Conservation (phyloP, 2,888 invertebrate species). For the Tenthredo livida region DNA sequence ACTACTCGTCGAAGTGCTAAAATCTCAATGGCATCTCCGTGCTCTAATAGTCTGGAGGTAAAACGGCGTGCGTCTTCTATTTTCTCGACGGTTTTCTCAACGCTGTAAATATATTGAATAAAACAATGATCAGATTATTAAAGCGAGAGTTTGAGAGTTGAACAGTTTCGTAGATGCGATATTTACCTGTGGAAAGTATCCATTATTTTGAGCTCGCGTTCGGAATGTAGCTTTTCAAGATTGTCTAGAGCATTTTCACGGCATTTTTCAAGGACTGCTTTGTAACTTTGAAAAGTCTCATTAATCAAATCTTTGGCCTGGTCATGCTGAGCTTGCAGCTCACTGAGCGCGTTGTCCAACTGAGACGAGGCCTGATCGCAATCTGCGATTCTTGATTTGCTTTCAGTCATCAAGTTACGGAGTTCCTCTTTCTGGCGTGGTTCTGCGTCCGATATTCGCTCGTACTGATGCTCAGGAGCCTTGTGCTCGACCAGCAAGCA, state of each 20-base stretch:
- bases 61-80: conserved; percentile 94
- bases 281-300: conserved; percentile 89
- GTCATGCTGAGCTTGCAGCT: conserved; percentile 92
- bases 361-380: conserved; percentile 88
- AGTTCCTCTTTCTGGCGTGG: conserved; percentile 89
- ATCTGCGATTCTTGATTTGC: conserved; percentile 87
- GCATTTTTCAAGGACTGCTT: conserved; percentile 89
- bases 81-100: conserved; percentile 91
- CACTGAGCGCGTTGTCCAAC: conserved; percentile 89
- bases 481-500: conserved; percentile 92
- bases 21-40: conserved; percentile 92
- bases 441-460: conserved; percentile 90
- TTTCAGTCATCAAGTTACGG: conserved; percentile 86
- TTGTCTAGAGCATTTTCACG: conserved; percentile 88
- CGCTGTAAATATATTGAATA: conserved; percentile 73
- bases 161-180: neutral
- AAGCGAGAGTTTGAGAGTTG: neutral
- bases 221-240: conserved; percentile 88
- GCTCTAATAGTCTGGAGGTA: conserved; percentile 88
- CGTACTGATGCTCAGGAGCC: conserved; percentile 90
- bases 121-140: too few species aligned
- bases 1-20: conserved; percentile 91
- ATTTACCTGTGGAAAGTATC: conserved; percentile 86
- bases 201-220: conserved; percentile 94
- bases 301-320: conserved; percentile 91